Base-by-base conservation (phyloP, 1,140 invertebrate genomes). In the Orius insidiosus region DNA sequence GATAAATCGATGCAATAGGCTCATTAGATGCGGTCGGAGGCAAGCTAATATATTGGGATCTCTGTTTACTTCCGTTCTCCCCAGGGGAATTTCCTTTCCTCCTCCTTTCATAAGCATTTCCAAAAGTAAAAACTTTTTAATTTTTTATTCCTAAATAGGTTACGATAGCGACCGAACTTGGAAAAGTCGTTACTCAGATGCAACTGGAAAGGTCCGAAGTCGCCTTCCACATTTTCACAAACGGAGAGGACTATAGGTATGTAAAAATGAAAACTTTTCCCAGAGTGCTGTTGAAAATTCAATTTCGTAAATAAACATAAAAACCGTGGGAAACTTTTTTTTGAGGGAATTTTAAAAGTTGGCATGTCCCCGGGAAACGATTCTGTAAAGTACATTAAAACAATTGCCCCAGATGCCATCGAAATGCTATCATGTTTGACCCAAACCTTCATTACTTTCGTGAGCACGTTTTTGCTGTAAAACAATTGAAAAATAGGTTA, bases 191-290 rank as follows among this genome's bases (percentile, higher is more conserved):
- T 5, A 85, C 80, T 0, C 70, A 75, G 24, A 67, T 86, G 57
- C 84, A 86, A 56, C 66, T 83, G 41, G 84, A 87, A 56, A 66
- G 84, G 48, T 82, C 80, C 0, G 81, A 86, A 63, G 80, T 87
- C 24, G 82, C 83, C 0, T 85, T 85, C 60, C 83, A 72, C 55
- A 80, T 86, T n/a, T 86, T 84, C 56, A 85, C 81, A 3, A 84
- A 83, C 52, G 80, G 79, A 16, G 80, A 70, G 53, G 77, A 69
- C 37, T 63, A 76, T 11, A 72, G 78, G 78, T 81, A 66, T 59
- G 50, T 35, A 24, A 19, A 24, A 31, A 38, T n/a, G n/a, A 30
- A 33, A 11, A 45, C 10, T 47, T 51, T 42, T 44, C 14, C 11
- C n/a, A n/a, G n/a, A n/a, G n/a, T n/a, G n/a, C n/a, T n/a, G 24